Base-by-base conservation (phyloP, 1,140 invertebrate species). In the Choristoneura fumiferana region DNA sequence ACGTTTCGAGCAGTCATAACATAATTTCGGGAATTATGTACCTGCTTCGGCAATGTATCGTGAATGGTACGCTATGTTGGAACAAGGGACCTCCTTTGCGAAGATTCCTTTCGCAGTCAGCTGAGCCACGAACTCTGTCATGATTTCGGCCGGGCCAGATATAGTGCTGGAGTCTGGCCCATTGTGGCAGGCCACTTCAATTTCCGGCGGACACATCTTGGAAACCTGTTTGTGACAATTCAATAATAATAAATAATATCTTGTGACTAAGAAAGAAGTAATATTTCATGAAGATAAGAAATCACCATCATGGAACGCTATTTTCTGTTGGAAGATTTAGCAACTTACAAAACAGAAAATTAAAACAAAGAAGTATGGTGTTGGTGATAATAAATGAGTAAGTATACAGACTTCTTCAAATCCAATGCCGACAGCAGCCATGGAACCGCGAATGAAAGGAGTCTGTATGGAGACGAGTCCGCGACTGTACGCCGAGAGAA, bases 381-480 rank as follows among this genome's bases (percentile, higher is more conserved):
- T n/a, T n/a, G n/a, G n/a, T 29, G 22, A 29, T 29, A 39, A 39
- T 37, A 10, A 39, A 12, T n/a, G 4, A 12, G 4, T 12, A 6
- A 13, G 37, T 18, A 18, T 15, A 36, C 53, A 36, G 0, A 93
- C 75, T n/a, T 91, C 76, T 22, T 91, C 73, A 56, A 91, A 91
- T 0, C 92, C 91, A 34, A 92, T 71, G 58, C 92, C 94, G 36
- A 96, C 90, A 29, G 94, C 94, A 18, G 95, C 95, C 96, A 97
- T 97, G 9, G 93, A 93, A n/a, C 95, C 95, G 3, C 70, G 77
- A 14, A 93, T 91, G 55, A 96, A 87, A 15, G 94, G 90, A 0
- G 93, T 92, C 67, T 96, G 95, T 38, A 94, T 82, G 36, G 96
- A 95, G 29, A 94, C 96, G 54, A 91, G 83, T 10, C 97, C 97